phyloP scores from a whole-genome alignment of 2,888 invertebrate species.

The Vesta saturnalis region DNA sequence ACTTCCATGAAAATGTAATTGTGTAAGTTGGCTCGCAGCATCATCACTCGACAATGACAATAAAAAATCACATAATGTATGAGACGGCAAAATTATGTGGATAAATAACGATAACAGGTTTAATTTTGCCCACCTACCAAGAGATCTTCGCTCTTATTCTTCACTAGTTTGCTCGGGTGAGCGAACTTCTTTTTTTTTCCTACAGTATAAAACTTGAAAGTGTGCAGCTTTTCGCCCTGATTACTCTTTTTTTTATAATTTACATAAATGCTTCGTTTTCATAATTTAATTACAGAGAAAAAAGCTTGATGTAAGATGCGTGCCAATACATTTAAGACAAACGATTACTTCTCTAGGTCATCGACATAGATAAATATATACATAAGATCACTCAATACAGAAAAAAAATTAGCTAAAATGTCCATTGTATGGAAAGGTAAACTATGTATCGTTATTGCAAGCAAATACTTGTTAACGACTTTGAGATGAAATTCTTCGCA shows the following conservation, averaged over 20 bases:
- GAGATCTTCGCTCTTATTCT: slow-evolving; percentile 7
- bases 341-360: slow-evolving; percentile 37
- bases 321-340: slow-evolving; percentile 21
- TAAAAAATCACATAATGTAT: slow-evolving; percentile 15
- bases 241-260: neutral
- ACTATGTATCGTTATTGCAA: slow-evolving; percentile 27
- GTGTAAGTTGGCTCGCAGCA: neutral
- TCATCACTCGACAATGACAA: neutral
- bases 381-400: slow-evolving; percentile 13
- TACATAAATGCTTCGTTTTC: neutral
- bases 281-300: slow-evolving; percentile 33
- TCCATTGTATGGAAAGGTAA: slow-evolving; percentile 23
- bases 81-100: slow-evolving; percentile 27
- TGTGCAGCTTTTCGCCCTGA: slow-evolving; percentile 1
- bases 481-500: slow-evolving; percentile 27
- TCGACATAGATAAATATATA: slow-evolving; percentile 38
- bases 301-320: slow-evolving; percentile 12
- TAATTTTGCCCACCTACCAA: slow-evolving; percentile 32
- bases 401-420: slow-evolving; percentile 29
- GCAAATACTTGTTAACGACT: slow-evolving; percentile 21
- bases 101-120: slow-evolving; percentile 31
- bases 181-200: neutral
- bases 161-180: neutral
- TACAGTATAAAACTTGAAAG: neutral
- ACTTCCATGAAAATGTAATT: neutral